These are phyloP conservation scores for Aplodontia rufa DNA, from an alignment of 2,113 vertebrate genomes.

Conservation along the genomic window DNA sequence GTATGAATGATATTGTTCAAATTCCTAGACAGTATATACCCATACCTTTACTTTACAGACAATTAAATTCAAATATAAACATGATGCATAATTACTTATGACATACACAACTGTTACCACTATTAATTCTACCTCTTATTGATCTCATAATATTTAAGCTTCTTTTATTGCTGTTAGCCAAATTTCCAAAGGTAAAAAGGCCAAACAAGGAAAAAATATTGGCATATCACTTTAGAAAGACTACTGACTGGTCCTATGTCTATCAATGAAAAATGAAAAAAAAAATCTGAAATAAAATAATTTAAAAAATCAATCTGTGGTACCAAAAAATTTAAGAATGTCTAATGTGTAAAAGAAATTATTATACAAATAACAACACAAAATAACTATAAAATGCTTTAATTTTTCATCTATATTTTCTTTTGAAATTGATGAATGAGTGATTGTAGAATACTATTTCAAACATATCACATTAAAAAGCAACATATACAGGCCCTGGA, in stretches of 20 bases:
- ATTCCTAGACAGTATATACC: background rate
- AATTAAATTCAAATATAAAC: background rate
- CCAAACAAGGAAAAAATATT: background rate
- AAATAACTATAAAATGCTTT: slow-evolving; percentile 61
- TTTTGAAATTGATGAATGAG: slow-evolving; percentile 78
- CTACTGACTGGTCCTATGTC: background rate
- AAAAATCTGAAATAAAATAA: background rate
- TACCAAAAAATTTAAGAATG: background rate
- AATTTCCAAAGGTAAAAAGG: background rate
- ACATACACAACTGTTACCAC: background rate
- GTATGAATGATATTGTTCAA: background rate
- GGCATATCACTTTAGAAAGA: background rate
- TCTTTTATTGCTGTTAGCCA: background rate
- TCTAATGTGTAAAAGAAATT: slow-evolving; percentile 48
- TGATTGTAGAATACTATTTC: slow-evolving; percentile 67
- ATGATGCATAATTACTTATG: background rate
- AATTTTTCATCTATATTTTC: slow-evolving; percentile 76
- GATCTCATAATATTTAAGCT: background rate
- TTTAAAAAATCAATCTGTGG: no score
- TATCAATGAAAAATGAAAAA: background rate
- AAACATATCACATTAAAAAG: slow-evolving; percentile 61
- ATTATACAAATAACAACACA: slow-evolving; percentile 63
- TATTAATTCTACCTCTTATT: background rate
- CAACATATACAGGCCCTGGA: no score
- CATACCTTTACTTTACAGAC: background rate